These are phyloP conservation scores for Sebastes nivosus DNA, from an alignment of 2,797 vertebrate species.

Conservation along the genomic window DNA sequence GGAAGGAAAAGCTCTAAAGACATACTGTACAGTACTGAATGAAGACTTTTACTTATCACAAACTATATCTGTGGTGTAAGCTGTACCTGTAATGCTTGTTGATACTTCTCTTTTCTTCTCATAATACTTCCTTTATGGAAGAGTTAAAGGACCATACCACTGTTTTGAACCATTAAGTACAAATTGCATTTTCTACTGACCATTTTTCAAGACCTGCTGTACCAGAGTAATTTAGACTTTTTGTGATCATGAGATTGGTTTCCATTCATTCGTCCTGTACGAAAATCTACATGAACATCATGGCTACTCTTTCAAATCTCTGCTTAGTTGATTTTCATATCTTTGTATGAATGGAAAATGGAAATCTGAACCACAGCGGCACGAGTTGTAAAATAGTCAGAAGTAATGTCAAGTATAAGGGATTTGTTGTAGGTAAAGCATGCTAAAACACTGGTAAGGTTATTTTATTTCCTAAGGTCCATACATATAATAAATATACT, in stretches of 20 bases:
- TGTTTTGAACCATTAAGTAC: background rate
- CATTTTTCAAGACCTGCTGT: background rate
- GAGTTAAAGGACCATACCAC: background rate
- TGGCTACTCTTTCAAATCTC: background rate
- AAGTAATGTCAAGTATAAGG: no score
- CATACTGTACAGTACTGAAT: background rate
- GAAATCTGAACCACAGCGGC: conserved; percentile 13
- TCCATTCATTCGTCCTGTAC: background rate
- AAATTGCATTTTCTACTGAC: background rate
- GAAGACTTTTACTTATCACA: background rate
- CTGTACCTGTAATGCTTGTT: background rate
- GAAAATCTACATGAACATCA: background rate
- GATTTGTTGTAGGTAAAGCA: background rate
- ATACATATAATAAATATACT: background rate
- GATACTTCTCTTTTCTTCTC: background rate
- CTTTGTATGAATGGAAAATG: conserved; percentile 17
- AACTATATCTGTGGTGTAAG: background rate
- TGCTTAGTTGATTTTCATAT: conserved; percentile 12
- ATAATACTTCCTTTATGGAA: background rate
- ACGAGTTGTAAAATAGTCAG: background rate
- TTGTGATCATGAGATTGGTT: background rate
- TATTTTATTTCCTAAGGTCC: background rate
- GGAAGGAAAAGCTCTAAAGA: conserved; percentile 16
- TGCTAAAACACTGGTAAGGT: background rate
- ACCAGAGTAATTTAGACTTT: background rate